Evolutionary conservation across 2,888 invertebrate species (phyloP), one percentile per base, ranked within the genome.

Genomic region (Adineta ricciae): DNA sequence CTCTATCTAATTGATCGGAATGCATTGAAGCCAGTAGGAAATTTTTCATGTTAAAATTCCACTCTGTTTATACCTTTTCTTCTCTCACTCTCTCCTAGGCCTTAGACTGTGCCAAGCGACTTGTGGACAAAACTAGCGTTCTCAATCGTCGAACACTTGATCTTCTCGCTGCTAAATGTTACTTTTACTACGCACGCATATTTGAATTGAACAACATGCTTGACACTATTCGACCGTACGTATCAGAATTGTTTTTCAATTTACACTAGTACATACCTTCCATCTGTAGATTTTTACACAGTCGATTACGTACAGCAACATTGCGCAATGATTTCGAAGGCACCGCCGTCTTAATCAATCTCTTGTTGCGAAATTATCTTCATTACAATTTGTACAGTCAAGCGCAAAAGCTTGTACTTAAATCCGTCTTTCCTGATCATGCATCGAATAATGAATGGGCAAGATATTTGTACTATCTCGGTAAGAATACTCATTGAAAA

Each of bases 361-460:
- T 97, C 87, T 92, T 99, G n/a, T 91, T 99, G 85, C 93, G 99
- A 85, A 97, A 97, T 91, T 99, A 99, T 90, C 92, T 99, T 49
- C 95, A 96, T 90, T 96, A 96, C 90, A 95, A 96, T 87, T 92
- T 98, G 41, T 98, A 97, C 90, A 97, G 97, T 91, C 97, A 98
- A 88, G 93, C 99, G 2, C 96, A 97, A 89, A 98, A 98, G 90
- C 92, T 99, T 87, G 97, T 98, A 0, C 94, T 96, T 86, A 99
- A 98, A 90, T 96, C 96, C 21, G 94, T 95, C 0, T 98, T 95
- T 89, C 99, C 99, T 3, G 98, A 98, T 91, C 94, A 94, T 87
- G 97, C 97, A 2, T 96, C 96, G 89, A 99, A 98, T 90, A 99
- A 98, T 92, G 98, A 99, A 90, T 97, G 97, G 95, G 98, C 99